Conservation (phyloP, 2,797 vertebrate genomes). For the Cyprinella venusta region DNA sequence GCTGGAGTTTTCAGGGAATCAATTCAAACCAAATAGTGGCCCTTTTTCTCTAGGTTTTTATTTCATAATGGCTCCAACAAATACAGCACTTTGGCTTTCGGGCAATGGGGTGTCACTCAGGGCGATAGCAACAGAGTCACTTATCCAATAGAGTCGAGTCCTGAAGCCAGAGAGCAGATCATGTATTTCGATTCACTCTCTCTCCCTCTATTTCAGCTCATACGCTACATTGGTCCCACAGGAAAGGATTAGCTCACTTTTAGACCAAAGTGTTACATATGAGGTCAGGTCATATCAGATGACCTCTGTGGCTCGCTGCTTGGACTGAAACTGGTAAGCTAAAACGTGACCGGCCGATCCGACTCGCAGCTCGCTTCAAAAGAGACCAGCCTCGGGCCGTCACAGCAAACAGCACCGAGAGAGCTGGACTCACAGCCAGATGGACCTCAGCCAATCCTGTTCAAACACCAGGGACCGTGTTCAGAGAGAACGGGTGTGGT, state of each 20-base stretch:
- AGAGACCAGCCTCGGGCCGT: conserved; percentile 32
- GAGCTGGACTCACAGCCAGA: conserved; percentile 36
- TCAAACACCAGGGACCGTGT: conserved; percentile 38
- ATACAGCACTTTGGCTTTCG: conserved; percentile 80
- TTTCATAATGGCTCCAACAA: conserved; percentile 86
- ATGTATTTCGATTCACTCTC: conserved; percentile 73
- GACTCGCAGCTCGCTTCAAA: conserved; percentile 10
- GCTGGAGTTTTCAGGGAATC: conserved; percentile 84
- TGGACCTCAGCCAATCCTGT: conserved; percentile 44
- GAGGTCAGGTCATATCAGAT: conserved; percentile 81
- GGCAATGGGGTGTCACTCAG: conserved; percentile 81
- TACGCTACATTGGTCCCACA: conserved; percentile 78
- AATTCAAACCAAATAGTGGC: conserved; percentile 88
- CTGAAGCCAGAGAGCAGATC: conserved; percentile 61
- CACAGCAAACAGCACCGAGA: conserved; percentile 11
- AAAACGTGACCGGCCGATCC: background rate
- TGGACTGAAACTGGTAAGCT: conserved; percentile 33
- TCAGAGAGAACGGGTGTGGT: conserved; percentile 51
- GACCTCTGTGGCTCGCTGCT: conserved; percentile 79
- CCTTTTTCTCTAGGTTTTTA: conserved; percentile 79
- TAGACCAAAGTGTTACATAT: conserved; percentile 80
- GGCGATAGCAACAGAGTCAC: conserved; percentile 79
- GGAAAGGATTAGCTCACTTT: conserved; percentile 82
- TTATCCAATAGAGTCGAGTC: conserved; percentile 76
- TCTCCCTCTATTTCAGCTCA: conserved; percentile 79